Evolutionary conservation across 30 jellyfish, hydroid and myxozoan species (phyloP), one percentile per base, ranked within the genome.

Genomic region (Catostylus mosaicus): DNA sequence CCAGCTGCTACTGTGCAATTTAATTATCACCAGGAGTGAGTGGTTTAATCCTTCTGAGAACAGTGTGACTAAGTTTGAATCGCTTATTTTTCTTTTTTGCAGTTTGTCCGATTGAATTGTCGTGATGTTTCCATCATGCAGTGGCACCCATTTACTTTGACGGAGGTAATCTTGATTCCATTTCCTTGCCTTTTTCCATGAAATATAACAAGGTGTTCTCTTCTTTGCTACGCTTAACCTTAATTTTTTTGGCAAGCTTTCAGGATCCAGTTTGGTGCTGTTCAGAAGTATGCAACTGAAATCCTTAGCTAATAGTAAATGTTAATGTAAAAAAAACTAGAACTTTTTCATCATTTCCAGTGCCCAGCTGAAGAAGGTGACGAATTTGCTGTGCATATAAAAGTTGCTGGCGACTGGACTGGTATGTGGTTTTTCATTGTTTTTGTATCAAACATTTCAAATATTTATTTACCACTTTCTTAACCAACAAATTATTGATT

Each of bases 141-240:
- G 52, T 90, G 97, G 97, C 97, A 90, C 71, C 93, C 97, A 47
- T 90, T 90, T 64, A 90, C 97, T 36, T 50, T 90, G 74, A 90
- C 96, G 20, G 85, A 90, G 97, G 97, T 90, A 73, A 52, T 40
- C 14, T 7, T 40, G 14, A 14, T 14, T 40, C 54, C 7, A 40
- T 40, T 40, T 14, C 14, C 54, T 40, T 7, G 54, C 54, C 14
- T 40, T n/a, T n/a, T n/a, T n/a, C n/a, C n/a, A n/a, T n/a, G n/a
- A n/a, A n/a, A n/a, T n/a, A n/a, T n/a, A n/a, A n/a, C n/a, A n/a
- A n/a, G n/a, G n/a, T n/a, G n/a, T n/a, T n/a, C n/a, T n/a, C n/a
- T n/a, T n/a, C n/a, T n/a, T n/a, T n/a, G n/a, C n/a, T n/a, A n/a
- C n/a, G n/a, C n/a, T n/a, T n/a, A n/a, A n/a, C n/a, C n/a, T n/a